Evolutionary conservation across 2,797 vertebrate species (phyloP).

Genomic region (Cottoperca gobio): DNA sequence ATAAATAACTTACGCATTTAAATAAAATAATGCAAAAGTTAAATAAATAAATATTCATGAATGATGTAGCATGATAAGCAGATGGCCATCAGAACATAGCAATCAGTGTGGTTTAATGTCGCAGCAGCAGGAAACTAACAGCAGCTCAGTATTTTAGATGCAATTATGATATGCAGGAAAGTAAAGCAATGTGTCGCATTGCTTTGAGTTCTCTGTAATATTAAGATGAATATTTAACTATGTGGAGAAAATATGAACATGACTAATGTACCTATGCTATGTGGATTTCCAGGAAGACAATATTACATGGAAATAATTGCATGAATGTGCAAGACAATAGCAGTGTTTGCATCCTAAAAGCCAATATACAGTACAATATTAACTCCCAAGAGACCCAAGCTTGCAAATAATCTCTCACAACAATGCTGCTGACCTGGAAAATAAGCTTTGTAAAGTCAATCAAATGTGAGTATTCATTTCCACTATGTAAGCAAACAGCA

Average conservation of each 20-base stretch:
- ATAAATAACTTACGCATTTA: neutral
- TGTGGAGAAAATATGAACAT: slow-evolving; percentile 18
- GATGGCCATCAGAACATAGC: slow-evolving; percentile 1
- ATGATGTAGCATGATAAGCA: slow-evolving; percentile 1
- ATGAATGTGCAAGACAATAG: neutral
- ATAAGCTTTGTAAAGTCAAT: slow-evolving; percentile 13
- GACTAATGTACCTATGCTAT: neutral
- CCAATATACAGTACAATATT: neutral
- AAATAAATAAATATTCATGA: slow-evolving; percentile 6
- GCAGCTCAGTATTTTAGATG: slow-evolving; percentile 47
- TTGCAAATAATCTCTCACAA: neutral
- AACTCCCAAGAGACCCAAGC: neutral
- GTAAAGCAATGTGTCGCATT: slow-evolving; percentile 12
- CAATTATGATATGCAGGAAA: slow-evolving; percentile 57
- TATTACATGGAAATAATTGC: slow-evolving; percentile 1
- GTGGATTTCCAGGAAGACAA: neutral
- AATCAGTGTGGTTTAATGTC: slow-evolving; percentile 3
- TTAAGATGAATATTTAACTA: slow-evolving; percentile 10
- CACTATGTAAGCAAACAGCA: slow-evolving; percentile 32
- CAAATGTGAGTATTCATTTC: slow-evolving; percentile 21
- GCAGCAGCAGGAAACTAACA: slow-evolving; percentile 11
- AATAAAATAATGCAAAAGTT: neutral
- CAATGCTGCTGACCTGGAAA: slow-evolving; percentile 4
- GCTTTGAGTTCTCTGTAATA: slow-evolving; percentile 12
- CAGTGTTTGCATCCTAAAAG: slow-evolving; percentile 5